These are phyloP conservation scores for Labeo rohita DNA, from an alignment of 2,113 vertebrate genomes.

Conservation along the genomic window DNA sequence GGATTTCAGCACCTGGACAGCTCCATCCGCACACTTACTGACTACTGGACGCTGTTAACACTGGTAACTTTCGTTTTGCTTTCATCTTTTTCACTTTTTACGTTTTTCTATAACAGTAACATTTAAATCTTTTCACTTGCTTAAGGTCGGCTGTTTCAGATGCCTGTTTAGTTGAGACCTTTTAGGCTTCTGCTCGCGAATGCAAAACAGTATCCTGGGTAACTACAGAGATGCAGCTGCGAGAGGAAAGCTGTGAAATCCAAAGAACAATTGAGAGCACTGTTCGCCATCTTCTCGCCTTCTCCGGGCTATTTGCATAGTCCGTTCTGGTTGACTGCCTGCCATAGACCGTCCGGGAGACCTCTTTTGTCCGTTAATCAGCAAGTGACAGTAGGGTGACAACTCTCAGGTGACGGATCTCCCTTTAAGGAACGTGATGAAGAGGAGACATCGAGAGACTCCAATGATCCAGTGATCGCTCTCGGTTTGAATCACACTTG, in stretches of 20 bases:
- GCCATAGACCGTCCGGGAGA: conserved; percentile 71
- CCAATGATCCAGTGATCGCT: conserved; percentile 31
- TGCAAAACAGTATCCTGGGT: conserved; percentile 54
- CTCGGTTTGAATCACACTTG: background rate
- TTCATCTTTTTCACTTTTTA: background rate
- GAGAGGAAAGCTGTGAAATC: conserved; percentile 76
- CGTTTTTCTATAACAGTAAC: background rate
- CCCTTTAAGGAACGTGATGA: conserved; percentile 62
- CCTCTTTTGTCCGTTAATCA: conserved; percentile 82
- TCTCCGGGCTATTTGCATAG: conserved; percentile 82
- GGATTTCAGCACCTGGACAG: conserved; percentile 70
- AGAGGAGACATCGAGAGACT: conserved; percentile 46
- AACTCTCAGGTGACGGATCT: conserved; percentile 80
- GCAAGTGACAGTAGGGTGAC: conserved; percentile 79
- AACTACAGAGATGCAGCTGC: conserved; percentile 79
- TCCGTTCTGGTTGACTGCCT: conserved; percentile 86
- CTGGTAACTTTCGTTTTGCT: background rate
- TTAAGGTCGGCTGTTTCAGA: background rate
- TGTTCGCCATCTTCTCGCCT: conserved; percentile 80
- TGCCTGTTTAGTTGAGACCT: background rate
- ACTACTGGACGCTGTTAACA: background rate
- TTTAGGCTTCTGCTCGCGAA: conserved; percentile 16
- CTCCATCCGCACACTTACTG: conserved; percentile 40
- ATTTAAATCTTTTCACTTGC: background rate
- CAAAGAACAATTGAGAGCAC: conserved; percentile 79